Percentiles rank a stretch among this genome's conserved stretches.
phyloP scores from a whole-genome alignment of 2,888 invertebrate species.

The Lasiommata megera region DNA sequence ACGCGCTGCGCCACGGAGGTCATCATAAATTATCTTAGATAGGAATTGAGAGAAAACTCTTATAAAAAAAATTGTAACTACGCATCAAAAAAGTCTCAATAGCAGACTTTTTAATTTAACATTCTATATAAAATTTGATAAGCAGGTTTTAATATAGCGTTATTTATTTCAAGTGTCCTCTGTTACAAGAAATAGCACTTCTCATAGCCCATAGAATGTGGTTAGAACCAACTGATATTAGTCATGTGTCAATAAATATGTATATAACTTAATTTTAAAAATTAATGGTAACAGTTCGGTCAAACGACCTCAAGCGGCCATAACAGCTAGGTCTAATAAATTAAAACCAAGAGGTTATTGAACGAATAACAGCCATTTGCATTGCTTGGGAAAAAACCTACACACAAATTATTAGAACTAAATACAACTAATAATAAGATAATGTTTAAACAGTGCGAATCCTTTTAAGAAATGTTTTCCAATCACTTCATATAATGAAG shows the following conservation, averaged over 20 bases:
- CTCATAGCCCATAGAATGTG: background rate
- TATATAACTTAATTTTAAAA: background rate
- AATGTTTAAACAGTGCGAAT: background rate
- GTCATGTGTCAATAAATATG: background rate
- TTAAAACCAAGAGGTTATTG: conserved; percentile 7
- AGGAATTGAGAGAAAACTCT: too few relatives aligned
- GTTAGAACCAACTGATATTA: background rate
- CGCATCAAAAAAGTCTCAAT: too few relatives aligned
- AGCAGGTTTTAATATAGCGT: too few relatives aligned
- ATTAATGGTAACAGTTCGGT: background rate
- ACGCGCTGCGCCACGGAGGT: too few relatives aligned
- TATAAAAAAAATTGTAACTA: too few relatives aligned
- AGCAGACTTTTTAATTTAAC: too few relatives aligned
- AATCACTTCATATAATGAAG: background rate
- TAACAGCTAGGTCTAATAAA: conserved; percentile 1
- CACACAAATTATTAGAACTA: background rate
- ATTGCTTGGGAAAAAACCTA: conserved; percentile 8
- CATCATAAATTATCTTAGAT: too few relatives aligned
- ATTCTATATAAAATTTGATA: too few relatives aligned
- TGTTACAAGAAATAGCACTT: too few relatives aligned
- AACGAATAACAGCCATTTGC: conserved; percentile 3
- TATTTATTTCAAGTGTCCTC: too few relatives aligned
- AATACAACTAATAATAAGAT: conserved; percentile 4
- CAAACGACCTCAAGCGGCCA: background rate
- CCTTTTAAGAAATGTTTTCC: background rate